Conservation (phyloP, 2,113 vertebrate genomes). For the Oxyruncus cristatus region DNA sequence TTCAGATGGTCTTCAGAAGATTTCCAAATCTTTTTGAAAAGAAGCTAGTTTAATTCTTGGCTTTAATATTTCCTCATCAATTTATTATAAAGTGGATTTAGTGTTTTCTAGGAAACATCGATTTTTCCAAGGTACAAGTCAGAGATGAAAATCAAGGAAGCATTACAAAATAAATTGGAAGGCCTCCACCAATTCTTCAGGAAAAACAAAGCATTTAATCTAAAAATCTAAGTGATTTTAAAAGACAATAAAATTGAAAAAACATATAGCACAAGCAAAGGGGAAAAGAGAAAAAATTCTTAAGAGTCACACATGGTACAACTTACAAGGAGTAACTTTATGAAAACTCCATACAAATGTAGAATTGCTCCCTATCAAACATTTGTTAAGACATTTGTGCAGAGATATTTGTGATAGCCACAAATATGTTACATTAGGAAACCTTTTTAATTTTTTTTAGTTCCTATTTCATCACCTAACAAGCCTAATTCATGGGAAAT, state of each 20-base stretch:
- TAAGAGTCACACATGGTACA: accelerated
- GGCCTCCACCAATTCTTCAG: accelerated
- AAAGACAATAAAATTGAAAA: not conserved
- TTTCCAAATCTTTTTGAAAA: not conserved
- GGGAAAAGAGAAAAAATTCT: not conserved
- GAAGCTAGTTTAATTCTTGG: not conserved
- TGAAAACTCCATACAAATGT: not conserved
- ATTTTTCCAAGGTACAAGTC: not conserved
- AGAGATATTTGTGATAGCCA: not conserved
- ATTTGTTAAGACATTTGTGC: not conserved
- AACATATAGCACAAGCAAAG: not conserved
- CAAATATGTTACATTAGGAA: not conserved
- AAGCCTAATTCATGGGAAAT: not conserved
- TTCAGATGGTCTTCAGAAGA: not conserved
- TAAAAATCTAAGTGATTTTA: not conserved
- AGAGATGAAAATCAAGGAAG: not conserved
- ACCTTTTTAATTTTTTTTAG: not conserved
- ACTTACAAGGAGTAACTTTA: not conserved
- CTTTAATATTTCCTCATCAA: not conserved
- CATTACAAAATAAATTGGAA: not conserved
- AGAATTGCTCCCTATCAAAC: not conserved
- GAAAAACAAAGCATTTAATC: no score
- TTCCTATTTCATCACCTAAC: not conserved
- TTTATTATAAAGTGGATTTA: not conserved
- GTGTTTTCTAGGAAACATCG: not conserved